Evolutionary conservation across 2,888 invertebrate species (phyloP).

Genomic region (Flexamia atlantica): DNA sequence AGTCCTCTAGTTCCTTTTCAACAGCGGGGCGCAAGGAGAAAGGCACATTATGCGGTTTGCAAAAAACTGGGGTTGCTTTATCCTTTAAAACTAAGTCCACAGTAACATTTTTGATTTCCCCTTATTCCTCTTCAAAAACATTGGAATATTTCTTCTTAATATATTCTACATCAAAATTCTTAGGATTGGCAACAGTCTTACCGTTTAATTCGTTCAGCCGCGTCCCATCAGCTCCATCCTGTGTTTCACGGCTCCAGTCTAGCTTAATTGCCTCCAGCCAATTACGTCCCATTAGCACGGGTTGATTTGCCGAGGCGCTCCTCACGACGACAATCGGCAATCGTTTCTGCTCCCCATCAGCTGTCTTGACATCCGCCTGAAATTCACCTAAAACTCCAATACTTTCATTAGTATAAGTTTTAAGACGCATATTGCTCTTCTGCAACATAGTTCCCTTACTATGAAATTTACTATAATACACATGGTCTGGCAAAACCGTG

Average conservation of each 20-base stretch:
- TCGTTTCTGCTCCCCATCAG: not conserved
- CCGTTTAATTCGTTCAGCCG: not conserved
- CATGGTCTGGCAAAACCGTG: not conserved
- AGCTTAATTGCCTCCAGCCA: not conserved
- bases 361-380: not conserved
- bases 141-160: not conserved
- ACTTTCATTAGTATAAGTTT: not conserved
- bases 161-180: not conserved
- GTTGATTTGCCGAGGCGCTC: not conserved
- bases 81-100: constrained; percentile 24
- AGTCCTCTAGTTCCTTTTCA: not conserved
- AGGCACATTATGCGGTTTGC: constrained; percentile 13
- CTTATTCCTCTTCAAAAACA: not conserved
- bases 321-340: not conserved
- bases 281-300: not conserved
- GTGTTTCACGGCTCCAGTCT: not conserved
- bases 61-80: constrained; percentile 20
- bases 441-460: not conserved
- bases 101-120: not conserved
- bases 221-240: not conserved
- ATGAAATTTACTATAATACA: not conserved
- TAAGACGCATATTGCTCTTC: not conserved
- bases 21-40: not conserved
- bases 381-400: constrained; percentile 11
- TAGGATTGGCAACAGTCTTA: not conserved